Evolutionary conservation across 2,113 vertebrate species (phyloP).

Genomic region (Tychaedon coryphoeus): DNA sequence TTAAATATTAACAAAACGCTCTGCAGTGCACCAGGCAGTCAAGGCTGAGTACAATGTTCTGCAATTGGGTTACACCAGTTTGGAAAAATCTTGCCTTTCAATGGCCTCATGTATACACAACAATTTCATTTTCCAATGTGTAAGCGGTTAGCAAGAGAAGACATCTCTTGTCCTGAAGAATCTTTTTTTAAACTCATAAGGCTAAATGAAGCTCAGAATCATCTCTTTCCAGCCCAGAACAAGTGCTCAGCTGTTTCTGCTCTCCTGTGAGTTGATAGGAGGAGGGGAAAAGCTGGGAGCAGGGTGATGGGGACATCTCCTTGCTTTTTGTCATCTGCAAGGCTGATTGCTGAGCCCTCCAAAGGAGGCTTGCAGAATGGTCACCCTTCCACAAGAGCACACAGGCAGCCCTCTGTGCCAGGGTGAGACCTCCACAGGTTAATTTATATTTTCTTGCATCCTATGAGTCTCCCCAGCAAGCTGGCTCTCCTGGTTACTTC

Average conservation of each 20-base stretch:
- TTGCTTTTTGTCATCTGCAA: background rate
- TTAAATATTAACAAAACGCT: slow-evolving; percentile 42
- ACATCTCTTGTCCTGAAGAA: background rate
- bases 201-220: background rate
- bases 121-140: background rate
- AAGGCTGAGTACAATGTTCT: background rate
- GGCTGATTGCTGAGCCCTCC: background rate
- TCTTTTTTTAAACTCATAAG: background rate
- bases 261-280: background rate
- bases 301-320: background rate
- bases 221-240: background rate
- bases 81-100: background rate
- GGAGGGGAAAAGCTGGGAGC: background rate
- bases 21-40: background rate
- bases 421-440: background rate
- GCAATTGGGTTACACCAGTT: background rate
- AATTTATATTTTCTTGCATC: background rate
- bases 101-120: background rate
- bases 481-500: background rate
- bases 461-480: background rate
- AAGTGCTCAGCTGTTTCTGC: background rate
- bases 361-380: background rate
- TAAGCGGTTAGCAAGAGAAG: background rate
- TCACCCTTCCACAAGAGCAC: background rate
- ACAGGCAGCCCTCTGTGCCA: background rate